A percentile compares a stretch with the other conserved stretches of the same genome.
Evolutionary conservation across 2,888 invertebrate species (phyloP).

Genomic region (Pammene aurita): DNA sequence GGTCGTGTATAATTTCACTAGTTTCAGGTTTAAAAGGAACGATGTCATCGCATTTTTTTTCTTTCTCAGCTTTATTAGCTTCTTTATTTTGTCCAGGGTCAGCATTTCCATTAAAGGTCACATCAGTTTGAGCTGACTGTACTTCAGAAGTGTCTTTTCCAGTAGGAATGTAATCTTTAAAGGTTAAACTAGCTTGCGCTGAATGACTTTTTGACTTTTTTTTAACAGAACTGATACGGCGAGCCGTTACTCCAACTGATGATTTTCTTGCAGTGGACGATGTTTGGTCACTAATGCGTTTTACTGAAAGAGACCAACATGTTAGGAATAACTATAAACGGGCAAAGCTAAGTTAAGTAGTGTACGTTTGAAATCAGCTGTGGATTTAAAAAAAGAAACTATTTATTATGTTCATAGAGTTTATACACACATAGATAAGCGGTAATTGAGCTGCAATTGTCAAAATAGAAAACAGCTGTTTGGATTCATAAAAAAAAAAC

Average conservation of each 20-base stretch:
- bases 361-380: not conserved
- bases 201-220: not conserved
- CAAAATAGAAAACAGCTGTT: no score
- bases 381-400: no score
- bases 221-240: not conserved
- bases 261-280: not conserved
- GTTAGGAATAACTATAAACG: not conserved
- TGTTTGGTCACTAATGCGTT: not conserved
- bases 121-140: slow-evolving; percentile 4
- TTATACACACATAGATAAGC: no score
- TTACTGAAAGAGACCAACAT: not conserved
- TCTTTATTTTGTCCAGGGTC: not conserved
- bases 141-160: not conserved
- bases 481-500: no score
- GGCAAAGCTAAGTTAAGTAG: not conserved
- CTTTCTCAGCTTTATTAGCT: not conserved
- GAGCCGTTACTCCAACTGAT: not conserved
- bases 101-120: not conserved
- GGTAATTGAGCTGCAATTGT: no score
- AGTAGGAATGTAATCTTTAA: not conserved
- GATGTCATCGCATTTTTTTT: not conserved
- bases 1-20: not conserved
- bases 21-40: not conserved
- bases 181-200: not conserved
- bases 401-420: no score